Evolutionary conservation across 2,113 vertebrate genomes (phyloP).

Genomic region (Tauraco erythrolophus): DNA sequence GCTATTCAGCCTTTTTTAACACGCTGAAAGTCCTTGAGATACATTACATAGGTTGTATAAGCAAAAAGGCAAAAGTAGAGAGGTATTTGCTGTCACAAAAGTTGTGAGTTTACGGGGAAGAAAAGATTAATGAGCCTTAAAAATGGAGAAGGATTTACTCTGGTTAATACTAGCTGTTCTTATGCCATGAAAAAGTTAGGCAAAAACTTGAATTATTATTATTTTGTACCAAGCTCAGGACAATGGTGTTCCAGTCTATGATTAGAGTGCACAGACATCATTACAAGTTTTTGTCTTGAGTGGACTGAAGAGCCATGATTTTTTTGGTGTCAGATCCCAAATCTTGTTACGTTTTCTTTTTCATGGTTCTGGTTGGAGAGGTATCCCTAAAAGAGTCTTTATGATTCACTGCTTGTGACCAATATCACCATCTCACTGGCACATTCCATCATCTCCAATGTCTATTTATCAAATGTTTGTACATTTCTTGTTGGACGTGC

Average conservation of each 20-base stretch:
- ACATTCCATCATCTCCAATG: not conserved
- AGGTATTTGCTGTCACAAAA: not conserved
- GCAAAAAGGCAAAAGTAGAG: not conserved
- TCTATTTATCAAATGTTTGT: not conserved
- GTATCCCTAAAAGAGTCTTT: not conserved
- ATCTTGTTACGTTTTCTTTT: not conserved
- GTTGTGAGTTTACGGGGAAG: not conserved
- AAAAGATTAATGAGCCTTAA: not conserved
- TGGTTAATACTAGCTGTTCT: not conserved
- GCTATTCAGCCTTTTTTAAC: not conserved
- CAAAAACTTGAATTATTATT: rapidly evolving
- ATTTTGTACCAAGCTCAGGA: not conserved
- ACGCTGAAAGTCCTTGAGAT: not conserved
- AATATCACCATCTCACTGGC: not conserved
- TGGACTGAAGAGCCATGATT: not conserved
- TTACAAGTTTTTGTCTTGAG: not conserved
- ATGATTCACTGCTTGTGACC: not conserved
- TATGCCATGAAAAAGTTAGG: not conserved
- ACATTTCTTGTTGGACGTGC: not conserved
- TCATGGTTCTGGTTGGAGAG: not conserved
- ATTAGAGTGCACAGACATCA: not conserved
- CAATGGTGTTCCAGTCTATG: not conserved
- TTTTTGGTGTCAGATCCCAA: not conserved
- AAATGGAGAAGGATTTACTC: not conserved
- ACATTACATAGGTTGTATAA: not conserved